Evolutionary conservation across 2,113 vertebrate genomes (phyloP), one percentile per base, ranked within the genome.

Genomic region (Lates calcarifer): DNA sequence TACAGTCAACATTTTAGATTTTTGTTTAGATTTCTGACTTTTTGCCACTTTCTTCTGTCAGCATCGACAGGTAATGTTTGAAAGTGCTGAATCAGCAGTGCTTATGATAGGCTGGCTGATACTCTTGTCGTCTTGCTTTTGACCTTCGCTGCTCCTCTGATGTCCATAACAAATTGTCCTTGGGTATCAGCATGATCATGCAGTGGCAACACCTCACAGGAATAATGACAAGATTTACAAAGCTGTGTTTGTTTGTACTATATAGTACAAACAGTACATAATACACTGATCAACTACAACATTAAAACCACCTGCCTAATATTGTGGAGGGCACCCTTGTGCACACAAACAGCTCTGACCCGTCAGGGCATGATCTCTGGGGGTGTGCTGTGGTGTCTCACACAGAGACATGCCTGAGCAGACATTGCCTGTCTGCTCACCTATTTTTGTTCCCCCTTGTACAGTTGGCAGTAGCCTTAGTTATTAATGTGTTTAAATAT

Each of bases 81-180:
- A 84, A 82, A 88, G 60, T 83, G 83, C 87, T 90, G 85, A 90
- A 26, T 92, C 90, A 91, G 87, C 76, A 39, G 66, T 60, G 55
- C 14, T 74, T 75, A 29, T 79, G 83, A 79, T 81, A 73, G 78
- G 76, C 72, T 20, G 41, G 80, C 74, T 60, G 74, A 82, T 78
- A 80, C 81, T 89, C 81, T n/a, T n/a, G n/a, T n/a, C 85, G 86
- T 92, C 85, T 89, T 83, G 55, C 68, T 61, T 37, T 69, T 91
- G 89, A 93, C 92, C 92, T 92, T 90, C 80, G 53, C 76, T 29
- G 61, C 65, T 90, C 77, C 73, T 89, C 75, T 90, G 77, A 83
- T 91, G 83, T 91, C 84, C 89, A 84, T 87, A 90, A 92, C 82
- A 89, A 91, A 93, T 86, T 81, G 86, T 87, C 64, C 66, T 22